Evolutionary conservation across 2,797 vertebrate species (phyloP).

Genomic region (Eutrigla gurnardus): DNA sequence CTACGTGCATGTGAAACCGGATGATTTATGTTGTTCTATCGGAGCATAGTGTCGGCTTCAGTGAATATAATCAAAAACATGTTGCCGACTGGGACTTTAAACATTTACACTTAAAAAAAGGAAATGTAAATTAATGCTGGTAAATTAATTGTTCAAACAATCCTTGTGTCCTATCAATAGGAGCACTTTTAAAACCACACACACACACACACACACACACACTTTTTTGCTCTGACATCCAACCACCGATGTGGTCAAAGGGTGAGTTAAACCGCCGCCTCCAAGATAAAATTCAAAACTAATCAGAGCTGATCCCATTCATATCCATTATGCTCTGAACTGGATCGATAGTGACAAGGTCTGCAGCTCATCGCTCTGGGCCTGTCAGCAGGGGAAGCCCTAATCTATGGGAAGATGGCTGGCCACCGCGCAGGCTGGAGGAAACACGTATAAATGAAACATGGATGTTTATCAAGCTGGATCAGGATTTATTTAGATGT

Average conservation of each 20-base stretch:
- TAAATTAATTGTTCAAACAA: background rate
- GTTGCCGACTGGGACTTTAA: background rate
- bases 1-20: too few relatives aligned
- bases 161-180: background rate
- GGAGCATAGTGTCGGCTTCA: too few relatives aligned
- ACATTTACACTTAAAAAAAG: slow-evolving; percentile 20
- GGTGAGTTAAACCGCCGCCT: slow-evolving; percentile 49
- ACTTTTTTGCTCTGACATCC: slow-evolving; percentile 16
- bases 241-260: slow-evolving; percentile 40
- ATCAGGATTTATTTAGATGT: slow-evolving; percentile 66
- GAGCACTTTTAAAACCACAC: background rate
- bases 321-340: slow-evolving; percentile 69
- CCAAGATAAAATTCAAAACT: slow-evolving; percentile 68
- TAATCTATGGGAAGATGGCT: slow-evolving; percentile 67
- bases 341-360: slow-evolving; percentile 75
- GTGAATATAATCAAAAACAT: too few relatives aligned
- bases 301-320: slow-evolving; percentile 69
- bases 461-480: slow-evolving; percentile 68
- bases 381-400: slow-evolving; percentile 65
- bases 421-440: slow-evolving; percentile 50
- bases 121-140: background rate
- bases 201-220: slow-evolving; percentile 1
- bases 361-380: slow-evolving; percentile 73
- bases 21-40: too few relatives aligned
- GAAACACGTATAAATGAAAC: slow-evolving; percentile 58